These are phyloP conservation scores for Mythimna vitellina DNA, from an alignment of 2,888 invertebrate species.

Conservation along the genomic window DNA sequence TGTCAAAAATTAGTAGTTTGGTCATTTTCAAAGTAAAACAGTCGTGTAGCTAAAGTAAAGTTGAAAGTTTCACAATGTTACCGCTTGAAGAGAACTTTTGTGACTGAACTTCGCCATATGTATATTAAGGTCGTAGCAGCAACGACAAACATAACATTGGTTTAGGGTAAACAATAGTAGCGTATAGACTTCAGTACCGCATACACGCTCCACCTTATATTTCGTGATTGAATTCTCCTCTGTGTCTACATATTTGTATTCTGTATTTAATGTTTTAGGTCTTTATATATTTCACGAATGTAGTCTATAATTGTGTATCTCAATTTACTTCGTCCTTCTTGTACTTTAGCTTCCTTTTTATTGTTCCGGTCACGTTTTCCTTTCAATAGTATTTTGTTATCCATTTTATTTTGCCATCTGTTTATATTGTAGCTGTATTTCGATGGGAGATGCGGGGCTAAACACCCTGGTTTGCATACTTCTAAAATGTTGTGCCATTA, in stretches of 20 bases:
- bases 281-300: too few species aligned
- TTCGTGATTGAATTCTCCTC: background rate
- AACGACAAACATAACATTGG: conserved; percentile 21
- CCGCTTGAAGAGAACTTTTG: conserved; percentile 1
- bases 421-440: background rate
- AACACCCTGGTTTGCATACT: too few species aligned
- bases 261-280: too few species aligned
- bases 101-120: conserved; percentile 7
- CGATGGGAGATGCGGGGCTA: too few species aligned
- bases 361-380: too few species aligned
- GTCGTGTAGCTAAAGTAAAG: too few species aligned
- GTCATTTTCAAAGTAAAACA: conserved; percentile 35
- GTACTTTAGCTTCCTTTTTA: too few species aligned
- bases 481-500: background rate
- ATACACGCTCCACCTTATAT: conserved; percentile 33
- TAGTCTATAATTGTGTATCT: too few species aligned
- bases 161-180: conserved; percentile 38
- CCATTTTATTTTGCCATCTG: background rate
- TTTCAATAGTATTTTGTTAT: background rate
- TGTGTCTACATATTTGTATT: background rate
- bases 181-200: conserved; percentile 19
- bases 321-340: too few species aligned
- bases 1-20: conserved; percentile 55
- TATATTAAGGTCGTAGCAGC: conserved; percentile 3
- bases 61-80: background rate